Evolutionary conservation across 1,140 invertebrate genomes (phyloP), one percentile per base, ranked within the genome.

Genomic region (Rhagoletis pomonella): DNA sequence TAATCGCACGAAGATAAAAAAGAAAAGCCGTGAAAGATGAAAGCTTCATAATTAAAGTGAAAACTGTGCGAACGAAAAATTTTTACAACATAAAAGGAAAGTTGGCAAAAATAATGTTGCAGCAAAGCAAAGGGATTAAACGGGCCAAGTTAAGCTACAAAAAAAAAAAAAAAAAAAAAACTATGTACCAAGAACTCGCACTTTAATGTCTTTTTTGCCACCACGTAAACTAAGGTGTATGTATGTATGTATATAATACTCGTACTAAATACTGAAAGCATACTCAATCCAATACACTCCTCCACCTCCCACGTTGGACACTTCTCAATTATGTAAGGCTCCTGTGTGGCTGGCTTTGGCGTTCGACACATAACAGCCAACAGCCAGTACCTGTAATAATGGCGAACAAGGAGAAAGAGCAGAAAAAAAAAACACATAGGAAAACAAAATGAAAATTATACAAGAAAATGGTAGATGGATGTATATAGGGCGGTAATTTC

Each of bases 281-380:
- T 89, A 94, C 96, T 96, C 95, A 98, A 97, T 93, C 96, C 95
- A 88, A 97, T 97, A 97, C 97, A 98, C 84, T 96, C 95, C 64
- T 96, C 96, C 59, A 96, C 95, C 88, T 97, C 94, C 97, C 97
- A 98, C 89, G 95, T 95, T 47, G 97, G 96, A 93, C 97, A 98
- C 50, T 96, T 95, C 87, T 96, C 95, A 59, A 95, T 94, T 92
- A 97, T 97, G 93, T 97, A 98, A 17, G 95, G 94, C 91, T 97
- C 97, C 90, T 97, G 95, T 87, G 95, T 95, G 85, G 95, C 94
- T n/a, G 97, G 97, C 88, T 96, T 96, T 87, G 95, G 95, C 88
- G 90, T 91, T n/a, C 94, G 95, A 93, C 97, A 98, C 88, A 96
- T 95, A 89, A 96, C 95, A 88, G 29, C 29, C 29, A 29, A 29